Evolutionary conservation across 2,797 vertebrate genomes (phyloP).

Genomic region (Rhynchotus rufescens): DNA sequence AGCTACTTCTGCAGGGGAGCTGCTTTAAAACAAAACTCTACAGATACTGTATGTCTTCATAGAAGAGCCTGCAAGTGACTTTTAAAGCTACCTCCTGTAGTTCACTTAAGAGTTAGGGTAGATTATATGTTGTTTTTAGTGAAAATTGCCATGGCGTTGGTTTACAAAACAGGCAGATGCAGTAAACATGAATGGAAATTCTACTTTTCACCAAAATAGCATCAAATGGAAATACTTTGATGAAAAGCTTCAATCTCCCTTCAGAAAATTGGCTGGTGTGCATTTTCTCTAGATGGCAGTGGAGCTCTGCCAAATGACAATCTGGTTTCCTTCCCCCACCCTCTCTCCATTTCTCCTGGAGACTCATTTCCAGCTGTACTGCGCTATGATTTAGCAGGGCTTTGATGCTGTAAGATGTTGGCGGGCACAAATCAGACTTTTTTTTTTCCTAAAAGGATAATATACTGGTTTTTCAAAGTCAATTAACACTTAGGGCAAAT

Average conservation of each 20-base stretch:
- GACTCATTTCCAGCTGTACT: conserved; percentile 69
- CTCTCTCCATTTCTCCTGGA: conserved; percentile 51
- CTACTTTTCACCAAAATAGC: background rate
- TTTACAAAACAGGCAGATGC: background rate
- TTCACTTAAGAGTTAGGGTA: background rate
- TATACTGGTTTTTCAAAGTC: conserved; percentile 86
- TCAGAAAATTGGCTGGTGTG: background rate
- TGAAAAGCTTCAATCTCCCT: background rate
- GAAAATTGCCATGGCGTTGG: background rate
- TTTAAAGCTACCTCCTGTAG: background rate
- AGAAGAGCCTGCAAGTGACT: background rate
- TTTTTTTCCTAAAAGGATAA: conserved; percentile 79
- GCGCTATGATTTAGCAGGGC: conserved; percentile 75
- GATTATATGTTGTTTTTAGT: conserved; percentile 1
- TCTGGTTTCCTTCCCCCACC: conserved; percentile 17
- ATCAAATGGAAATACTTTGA: conserved; percentile 20
- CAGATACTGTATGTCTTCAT: background rate
- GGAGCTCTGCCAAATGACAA: conserved; percentile 60
- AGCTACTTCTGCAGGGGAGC: background rate
- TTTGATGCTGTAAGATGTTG: conserved; percentile 82
- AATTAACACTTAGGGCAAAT: conserved; percentile 85
- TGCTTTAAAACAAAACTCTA: background rate
- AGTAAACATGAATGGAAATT: background rate
- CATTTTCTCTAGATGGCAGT: conserved; percentile 80
- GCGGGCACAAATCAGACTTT: conserved; percentile 74